Evolutionary conservation across 2,113 vertebrate species (phyloP).

Genomic region (Paramormyrops kingsleyae): DNA sequence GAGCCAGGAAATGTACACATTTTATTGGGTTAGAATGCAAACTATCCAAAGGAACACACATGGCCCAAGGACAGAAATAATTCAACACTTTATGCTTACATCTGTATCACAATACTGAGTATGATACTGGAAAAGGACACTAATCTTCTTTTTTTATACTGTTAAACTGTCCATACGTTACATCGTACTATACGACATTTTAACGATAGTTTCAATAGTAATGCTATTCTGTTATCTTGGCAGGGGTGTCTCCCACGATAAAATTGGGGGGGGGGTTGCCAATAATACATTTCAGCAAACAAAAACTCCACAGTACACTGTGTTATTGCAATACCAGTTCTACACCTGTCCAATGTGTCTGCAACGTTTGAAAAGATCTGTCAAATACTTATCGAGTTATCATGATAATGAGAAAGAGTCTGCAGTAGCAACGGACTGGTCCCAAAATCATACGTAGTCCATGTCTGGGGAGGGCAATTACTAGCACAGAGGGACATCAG

Average conservation of each 20-base stretch:
- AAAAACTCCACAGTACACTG: not conserved
- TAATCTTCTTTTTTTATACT: not conserved
- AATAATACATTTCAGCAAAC: not conserved
- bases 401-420: not conserved
- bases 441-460: not conserved
- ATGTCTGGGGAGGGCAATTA: not conserved
- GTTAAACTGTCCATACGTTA: not conserved
- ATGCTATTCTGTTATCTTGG: not conserved
- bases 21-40: not conserved
- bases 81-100: not conserved
- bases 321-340: not conserved
- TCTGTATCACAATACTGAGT: not conserved
- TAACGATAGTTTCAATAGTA: not conserved
- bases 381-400: not conserved
- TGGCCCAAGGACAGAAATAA: not conserved
- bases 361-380: not conserved
- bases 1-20: not conserved
- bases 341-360: not conserved
- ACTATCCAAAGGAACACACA: not conserved
- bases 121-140: not conserved
- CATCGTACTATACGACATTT: not conserved
- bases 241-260: not conserved
- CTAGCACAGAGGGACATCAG: not conserved
- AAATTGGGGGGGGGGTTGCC: not conserved
- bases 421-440: not conserved